Percentiles rank a stretch among this genome's conserved stretches.
These are phyloP conservation scores for Drosophila fulvimacula DNA, from an alignment of 2,888 invertebrate genomes.

Conservation along the genomic window DNA sequence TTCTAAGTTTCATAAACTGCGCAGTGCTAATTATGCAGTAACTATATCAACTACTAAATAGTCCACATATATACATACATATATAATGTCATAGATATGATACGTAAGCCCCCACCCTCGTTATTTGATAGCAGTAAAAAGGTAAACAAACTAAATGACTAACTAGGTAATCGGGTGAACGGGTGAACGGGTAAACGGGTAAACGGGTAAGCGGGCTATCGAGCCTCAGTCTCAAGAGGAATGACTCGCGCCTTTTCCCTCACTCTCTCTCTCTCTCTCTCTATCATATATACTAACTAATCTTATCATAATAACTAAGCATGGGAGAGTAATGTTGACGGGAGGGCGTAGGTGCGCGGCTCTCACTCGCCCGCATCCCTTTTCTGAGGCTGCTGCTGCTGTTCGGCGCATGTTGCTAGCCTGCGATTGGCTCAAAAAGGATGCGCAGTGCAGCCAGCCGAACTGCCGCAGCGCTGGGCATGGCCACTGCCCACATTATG, in stretches of 20 bases:
- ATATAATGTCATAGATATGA: slow-evolving; percentile 11
- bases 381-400: not conserved
- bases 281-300: slow-evolving; percentile 5
- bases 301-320: slow-evolving; percentile 14
- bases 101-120: not conserved
- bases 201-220: not conserved
- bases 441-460: slow-evolving; percentile 18
- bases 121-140: slow-evolving; percentile 5
- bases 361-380: not conserved
- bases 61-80: not conserved
- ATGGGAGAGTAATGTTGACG: not conserved
- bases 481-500: slow-evolving; percentile 10
- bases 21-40: not conserved
- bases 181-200: slow-evolving; percentile 2
- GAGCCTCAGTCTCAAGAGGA: not conserved
- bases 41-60: not conserved
- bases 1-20: not conserved
- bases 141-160: slow-evolving; percentile 11
- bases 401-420: slow-evolving; percentile 10
- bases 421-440: slow-evolving; percentile 48
- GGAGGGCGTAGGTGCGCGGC: slow-evolving; percentile 6
- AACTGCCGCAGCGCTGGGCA: slow-evolving; percentile 3
- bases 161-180: slow-evolving; percentile 12
- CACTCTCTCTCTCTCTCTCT: not conserved
- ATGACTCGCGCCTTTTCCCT: not conserved